phyloP scores from a whole-genome alignment of 1,140 invertebrate species.

The Musca vetustissima region DNA sequence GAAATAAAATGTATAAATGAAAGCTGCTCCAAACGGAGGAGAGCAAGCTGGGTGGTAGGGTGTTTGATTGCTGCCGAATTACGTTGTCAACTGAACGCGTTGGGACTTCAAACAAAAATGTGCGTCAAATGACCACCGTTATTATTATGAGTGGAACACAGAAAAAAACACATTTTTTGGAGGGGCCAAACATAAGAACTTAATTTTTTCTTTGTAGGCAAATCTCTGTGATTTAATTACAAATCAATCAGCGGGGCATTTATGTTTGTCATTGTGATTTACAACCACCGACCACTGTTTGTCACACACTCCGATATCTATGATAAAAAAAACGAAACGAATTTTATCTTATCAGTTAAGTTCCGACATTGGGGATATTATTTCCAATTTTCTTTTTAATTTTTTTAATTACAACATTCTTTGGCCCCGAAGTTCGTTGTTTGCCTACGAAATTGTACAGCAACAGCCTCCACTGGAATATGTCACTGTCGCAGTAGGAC shows the following conservation, averaged over 20 bases:
- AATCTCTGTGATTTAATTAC: background rate
- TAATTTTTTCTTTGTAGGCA: background rate
- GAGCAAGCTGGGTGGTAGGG: too few relatives aligned
- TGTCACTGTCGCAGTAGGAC: too few relatives aligned
- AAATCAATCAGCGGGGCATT: conserved; percentile 19
- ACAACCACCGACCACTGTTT: too few relatives aligned
- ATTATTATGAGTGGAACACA: background rate
- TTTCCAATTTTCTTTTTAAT: too few relatives aligned
- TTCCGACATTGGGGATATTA: background rate
- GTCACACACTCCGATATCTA: background rate
- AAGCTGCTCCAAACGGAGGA: background rate
- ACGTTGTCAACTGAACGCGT: background rate
- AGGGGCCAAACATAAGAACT: background rate
- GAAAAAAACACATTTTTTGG: too few relatives aligned
- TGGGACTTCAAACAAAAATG: background rate
- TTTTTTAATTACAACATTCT: too few relatives aligned
- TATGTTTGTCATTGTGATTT: conserved; percentile 2
- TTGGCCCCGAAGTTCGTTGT: too few relatives aligned
- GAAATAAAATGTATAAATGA: background rate
- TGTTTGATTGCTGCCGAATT: background rate
- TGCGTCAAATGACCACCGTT: too few relatives aligned
- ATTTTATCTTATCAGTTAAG: conserved; percentile 12
- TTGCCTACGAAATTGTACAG: too few relatives aligned
- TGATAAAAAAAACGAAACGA: conserved; percentile 1
- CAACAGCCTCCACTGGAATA: too few relatives aligned